A percentile compares a stretch with the other conserved stretches of the same genome.
Conservation (phyloP, 1,140 invertebrate genomes). For the Drosophila fuyamai region DNA sequence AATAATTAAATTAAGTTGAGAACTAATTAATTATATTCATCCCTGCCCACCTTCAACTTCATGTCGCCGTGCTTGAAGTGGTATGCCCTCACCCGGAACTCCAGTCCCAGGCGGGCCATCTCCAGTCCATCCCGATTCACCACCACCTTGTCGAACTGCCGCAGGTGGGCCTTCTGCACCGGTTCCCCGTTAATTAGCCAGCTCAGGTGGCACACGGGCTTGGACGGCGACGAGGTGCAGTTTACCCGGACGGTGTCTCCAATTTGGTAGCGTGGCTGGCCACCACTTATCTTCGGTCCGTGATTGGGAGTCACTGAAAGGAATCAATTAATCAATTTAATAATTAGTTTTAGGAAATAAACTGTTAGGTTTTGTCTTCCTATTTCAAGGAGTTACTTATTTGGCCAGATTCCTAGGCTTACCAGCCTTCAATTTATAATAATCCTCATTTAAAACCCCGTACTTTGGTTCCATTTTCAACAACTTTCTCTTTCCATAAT, state of each 20-base stretch:
- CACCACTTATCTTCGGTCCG: slow-evolving; percentile 93
- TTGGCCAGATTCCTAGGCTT: too few relatives aligned
- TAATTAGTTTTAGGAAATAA: neutral
- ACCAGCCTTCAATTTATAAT: too few relatives aligned
- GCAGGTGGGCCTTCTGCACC: slow-evolving; percentile 86
- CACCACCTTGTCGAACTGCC: slow-evolving; percentile 71
- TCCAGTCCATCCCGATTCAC: slow-evolving; percentile 86
- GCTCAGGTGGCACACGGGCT: slow-evolving; percentile 92
- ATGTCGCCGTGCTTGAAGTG: slow-evolving; percentile 93
- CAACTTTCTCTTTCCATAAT: too few relatives aligned
- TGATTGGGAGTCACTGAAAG: slow-evolving; percentile 91
- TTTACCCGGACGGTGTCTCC: slow-evolving; percentile 93
- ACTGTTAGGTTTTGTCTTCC: too few relatives aligned
- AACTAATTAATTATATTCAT: slow-evolving; percentile 2
- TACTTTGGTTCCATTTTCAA: too few relatives aligned
- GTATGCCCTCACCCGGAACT: slow-evolving; percentile 90
- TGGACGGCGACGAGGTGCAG: slow-evolving; percentile 92
- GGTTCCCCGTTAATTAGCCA: slow-evolving; percentile 96
- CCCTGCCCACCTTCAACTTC: slow-evolving; percentile 89
- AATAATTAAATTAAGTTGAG: neutral
- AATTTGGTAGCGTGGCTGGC: slow-evolving; percentile 91
- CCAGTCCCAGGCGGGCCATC: slow-evolving; percentile 89
- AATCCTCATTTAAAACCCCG: too few relatives aligned
- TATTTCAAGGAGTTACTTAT: too few relatives aligned
- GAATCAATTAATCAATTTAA: slow-evolving; percentile 34